Evolutionary conservation across 2,888 invertebrate species (phyloP).

Genomic region (Troides oblongomaculatus): DNA sequence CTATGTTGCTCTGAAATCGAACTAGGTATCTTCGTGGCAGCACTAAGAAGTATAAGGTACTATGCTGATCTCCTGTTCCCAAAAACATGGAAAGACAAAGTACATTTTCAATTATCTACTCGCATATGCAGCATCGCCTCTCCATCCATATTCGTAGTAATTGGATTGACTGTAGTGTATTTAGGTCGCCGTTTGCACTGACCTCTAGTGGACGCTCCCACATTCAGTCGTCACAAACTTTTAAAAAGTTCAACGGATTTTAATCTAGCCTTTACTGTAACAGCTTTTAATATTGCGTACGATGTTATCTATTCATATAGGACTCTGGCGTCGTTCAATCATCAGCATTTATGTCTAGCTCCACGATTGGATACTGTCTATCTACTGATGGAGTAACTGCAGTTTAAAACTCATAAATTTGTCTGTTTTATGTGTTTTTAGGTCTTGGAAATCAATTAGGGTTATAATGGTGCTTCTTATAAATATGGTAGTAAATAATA

Average conservation of each 20-base stretch:
- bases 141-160: slow-evolving; percentile 52
- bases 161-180: slow-evolving; percentile 62
- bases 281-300: not conserved
- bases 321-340: not conserved
- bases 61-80: not conserved
- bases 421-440: no score
- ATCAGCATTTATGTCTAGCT: no score
- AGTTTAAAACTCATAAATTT: no score
- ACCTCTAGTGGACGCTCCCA: slow-evolving; percentile 57
- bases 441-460: no score
- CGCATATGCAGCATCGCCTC: slow-evolving; percentile 33
- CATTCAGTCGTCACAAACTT: slow-evolving; percentile 43
- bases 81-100: slow-evolving; percentile 10
- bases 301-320: not conserved
- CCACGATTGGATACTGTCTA: no score
- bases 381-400: no score
- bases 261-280: slow-evolving; percentile 2
- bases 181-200: slow-evolving; percentile 59
- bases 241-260: slow-evolving; percentile 35
- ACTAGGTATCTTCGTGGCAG: no score
- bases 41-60: not conserved
- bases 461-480: no score
- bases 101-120: slow-evolving; percentile 20
- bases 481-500: no score
- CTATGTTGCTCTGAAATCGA: no score